These are phyloP conservation scores for Pipa parva DNA, from an alignment of 2,113 vertebrate genomes.

Conservation along the genomic window DNA sequence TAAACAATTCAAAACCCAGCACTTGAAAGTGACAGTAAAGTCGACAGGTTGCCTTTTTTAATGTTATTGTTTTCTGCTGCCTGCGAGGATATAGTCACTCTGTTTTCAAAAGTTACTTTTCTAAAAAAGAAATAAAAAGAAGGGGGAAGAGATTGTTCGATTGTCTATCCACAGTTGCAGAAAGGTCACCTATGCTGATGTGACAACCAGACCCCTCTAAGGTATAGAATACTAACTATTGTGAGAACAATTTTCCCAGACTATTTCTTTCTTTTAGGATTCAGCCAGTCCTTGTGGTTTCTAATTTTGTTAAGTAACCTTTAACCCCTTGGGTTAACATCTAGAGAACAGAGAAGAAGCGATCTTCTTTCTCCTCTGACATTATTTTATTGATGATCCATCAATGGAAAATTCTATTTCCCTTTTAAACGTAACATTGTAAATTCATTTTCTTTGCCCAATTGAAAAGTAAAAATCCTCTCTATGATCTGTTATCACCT, in stretches of 20 bases:
- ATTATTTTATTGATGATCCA: background rate
- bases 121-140: slow-evolving; percentile 91
- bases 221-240: slow-evolving; percentile 7
- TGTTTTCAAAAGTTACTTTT: slow-evolving; percentile 89
- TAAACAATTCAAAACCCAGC: slow-evolving; percentile 90
- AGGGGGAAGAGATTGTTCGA: slow-evolving; percentile 64
- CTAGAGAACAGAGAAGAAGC: background rate
- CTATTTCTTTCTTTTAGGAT: background rate
- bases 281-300: background rate
- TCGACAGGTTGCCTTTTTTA: slow-evolving; percentile 78
- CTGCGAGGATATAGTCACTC: slow-evolving; percentile 85
- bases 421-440: background rate
- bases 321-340: background rate
- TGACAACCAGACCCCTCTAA: slow-evolving; percentile 27
- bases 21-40: slow-evolving; percentile 85
- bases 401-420: background rate
- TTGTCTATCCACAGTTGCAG: slow-evolving; percentile 77
- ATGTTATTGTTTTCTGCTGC: slow-evolving; percentile 87
- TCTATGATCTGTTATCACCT: too few relatives aligned
- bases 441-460: too few relatives aligned
- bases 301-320: slow-evolving; percentile 2
- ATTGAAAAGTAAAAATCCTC: too few relatives aligned
- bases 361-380: background rate
- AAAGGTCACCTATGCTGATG: slow-evolving; percentile 66
- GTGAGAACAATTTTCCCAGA: slow-evolving; percentile 12